phyloP scores from a whole-genome alignment of 2,797 vertebrate genomes.

The Mormyrus proboscirostris region DNA sequence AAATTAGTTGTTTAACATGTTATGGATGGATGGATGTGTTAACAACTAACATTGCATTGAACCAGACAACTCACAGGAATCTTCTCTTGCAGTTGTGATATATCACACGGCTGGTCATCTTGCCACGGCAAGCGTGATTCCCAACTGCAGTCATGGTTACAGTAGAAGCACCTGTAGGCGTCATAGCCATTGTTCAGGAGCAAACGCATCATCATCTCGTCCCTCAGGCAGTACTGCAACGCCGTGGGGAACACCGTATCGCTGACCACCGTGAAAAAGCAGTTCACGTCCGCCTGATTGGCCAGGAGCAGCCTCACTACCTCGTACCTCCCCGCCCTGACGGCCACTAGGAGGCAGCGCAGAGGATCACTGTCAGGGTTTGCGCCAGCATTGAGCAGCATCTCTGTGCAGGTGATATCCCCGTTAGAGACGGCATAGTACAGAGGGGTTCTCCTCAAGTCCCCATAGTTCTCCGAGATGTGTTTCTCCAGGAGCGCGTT shows the following conservation, averaged over 20 bases:
- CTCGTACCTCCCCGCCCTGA: constrained; percentile 70
- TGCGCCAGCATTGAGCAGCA: constrained; percentile 66
- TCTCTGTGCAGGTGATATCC: constrained; percentile 67
- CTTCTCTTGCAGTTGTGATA: constrained; percentile 35
- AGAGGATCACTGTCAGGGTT: constrained; percentile 73
- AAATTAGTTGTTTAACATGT: background rate
- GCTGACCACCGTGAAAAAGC: constrained; percentile 71
- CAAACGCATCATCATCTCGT: constrained; percentile 72
- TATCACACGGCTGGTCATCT: constrained; percentile 40
- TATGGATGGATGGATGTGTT: background rate
- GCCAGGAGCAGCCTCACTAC: constrained; percentile 69
- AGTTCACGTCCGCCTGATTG: constrained; percentile 73
- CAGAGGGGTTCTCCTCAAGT: constrained; percentile 66
- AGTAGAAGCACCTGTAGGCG: constrained; percentile 76
- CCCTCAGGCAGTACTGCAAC: constrained; percentile 74
- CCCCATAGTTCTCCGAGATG: constrained; percentile 66
- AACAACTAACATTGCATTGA: background rate
- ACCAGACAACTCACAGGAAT: constrained; percentile 46
- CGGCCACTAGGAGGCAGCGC: constrained; percentile 70
- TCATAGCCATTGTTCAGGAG: constrained; percentile 75
- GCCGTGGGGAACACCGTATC: constrained; percentile 75
- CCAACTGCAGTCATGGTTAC: constrained; percentile 63
- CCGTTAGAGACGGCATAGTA: constrained; percentile 74
- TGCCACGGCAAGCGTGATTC: constrained; percentile 36
- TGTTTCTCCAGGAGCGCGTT: constrained; percentile 59